Evolutionary conservation across 2,797 vertebrate genomes (phyloP), one percentile per base, ranked within the genome.

Genomic region (Nyctibius grandis): DNA sequence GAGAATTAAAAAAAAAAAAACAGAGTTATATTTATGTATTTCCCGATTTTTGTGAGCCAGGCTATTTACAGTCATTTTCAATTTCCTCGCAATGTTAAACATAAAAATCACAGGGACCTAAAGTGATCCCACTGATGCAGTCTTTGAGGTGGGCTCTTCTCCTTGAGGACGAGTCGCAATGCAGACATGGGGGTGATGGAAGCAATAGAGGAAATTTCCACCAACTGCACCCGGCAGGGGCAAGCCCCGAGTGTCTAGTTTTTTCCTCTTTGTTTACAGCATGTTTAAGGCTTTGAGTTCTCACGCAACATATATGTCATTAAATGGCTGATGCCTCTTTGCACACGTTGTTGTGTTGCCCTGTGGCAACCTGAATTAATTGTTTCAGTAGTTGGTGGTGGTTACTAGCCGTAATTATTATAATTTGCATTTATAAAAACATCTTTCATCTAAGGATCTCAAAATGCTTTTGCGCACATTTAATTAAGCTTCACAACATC

Each of bases 391-490:
- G 94, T 94, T 95, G 93, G 21, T 94, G 96, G 94, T 91, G 89
- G 96, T 96, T 97, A 93, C 84, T 92, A 50, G 93, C 65, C 44
- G 0, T 96, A 96, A 97, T 97, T 96, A 97, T 97, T 95, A 96
- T 96, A 96, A 96, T 97, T 94, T 97, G 84, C 96, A 97, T 96
- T 95, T 96, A 96, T 95, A 95, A 96, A 96, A 96, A 93, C 96
- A 93, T 90, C 95, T 97, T 96, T 97, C 93, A 97, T 96, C 93
- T 96, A 91, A 93, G 93, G 90, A 96, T 96, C 95, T 97, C 94
- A 77, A 64, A 95, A 94, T 95, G 92, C 92, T 96, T 95, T 91
- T 94, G 92, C 65, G 3, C 89, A 75, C 93, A 92, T 96, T 97
- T 95, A 96, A 96, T 97, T 96, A 96, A 95, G 84, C 95, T 95